These are phyloP conservation scores for Rhinogobius similis DNA, from an alignment of 2,113 vertebrate species.

Conservation along the genomic window DNA sequence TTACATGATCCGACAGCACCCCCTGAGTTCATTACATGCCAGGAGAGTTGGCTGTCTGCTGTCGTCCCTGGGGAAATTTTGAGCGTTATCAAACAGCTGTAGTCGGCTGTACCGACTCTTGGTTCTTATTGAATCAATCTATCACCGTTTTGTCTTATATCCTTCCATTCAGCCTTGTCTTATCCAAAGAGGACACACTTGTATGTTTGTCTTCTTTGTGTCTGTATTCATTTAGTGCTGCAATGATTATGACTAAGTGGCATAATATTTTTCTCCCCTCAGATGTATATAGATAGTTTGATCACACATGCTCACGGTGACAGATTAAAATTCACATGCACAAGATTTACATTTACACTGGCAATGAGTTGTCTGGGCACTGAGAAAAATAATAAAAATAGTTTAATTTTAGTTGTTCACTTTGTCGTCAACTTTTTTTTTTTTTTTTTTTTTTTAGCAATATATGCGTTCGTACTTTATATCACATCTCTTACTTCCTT, in stretches of 20 bases:
- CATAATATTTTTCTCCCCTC: neutral
- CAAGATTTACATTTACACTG: slow-evolving; percentile 20
- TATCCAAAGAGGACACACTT: slow-evolving; percentile 33
- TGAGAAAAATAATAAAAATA: neutral
- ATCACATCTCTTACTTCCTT: neutral
- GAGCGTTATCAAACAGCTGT: slow-evolving; percentile 49
- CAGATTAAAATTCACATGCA: slow-evolving; percentile 23
- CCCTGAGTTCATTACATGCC: slow-evolving; percentile 63
- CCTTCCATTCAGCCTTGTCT: slow-evolving; percentile 50
- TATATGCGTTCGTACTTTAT: neutral
- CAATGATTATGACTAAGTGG: neutral
- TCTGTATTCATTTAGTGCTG: neutral
- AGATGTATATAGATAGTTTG: neutral
- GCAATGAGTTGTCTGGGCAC: slow-evolving; percentile 1
- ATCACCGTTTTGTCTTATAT: slow-evolving; percentile 61
- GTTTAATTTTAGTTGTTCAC: slow-evolving; percentile 18
- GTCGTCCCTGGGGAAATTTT: slow-evolving; percentile 62
- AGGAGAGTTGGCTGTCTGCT: slow-evolving; percentile 57
- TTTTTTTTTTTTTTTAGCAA: neutral
- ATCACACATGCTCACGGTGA: slow-evolving; percentile 14
- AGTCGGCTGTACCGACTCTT: slow-evolving; percentile 63
- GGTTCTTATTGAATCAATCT: slow-evolving; percentile 73
- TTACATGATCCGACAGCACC: slow-evolving; percentile 39
- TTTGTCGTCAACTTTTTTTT: slow-evolving; percentile 7
- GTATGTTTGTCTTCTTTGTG: neutral